A percentile compares a stretch with the other conserved stretches of the same genome.
Evolutionary conservation across 1,140 invertebrate species (phyloP).

Genomic region (Octopus bimaculoides): DNA sequence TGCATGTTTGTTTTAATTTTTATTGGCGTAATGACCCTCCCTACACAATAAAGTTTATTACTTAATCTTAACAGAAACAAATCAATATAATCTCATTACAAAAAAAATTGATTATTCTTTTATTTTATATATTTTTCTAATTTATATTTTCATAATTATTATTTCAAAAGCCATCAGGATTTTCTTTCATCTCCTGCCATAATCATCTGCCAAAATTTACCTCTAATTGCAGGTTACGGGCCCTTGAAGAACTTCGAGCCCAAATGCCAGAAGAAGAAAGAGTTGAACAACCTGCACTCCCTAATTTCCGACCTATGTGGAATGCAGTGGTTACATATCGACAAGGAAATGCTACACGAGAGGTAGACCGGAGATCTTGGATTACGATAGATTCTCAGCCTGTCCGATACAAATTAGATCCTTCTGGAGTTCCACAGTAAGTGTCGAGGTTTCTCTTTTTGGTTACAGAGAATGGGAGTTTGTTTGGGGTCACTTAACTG

Average conservation of each 20-base stretch:
- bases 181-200: too few species aligned
- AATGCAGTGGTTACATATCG: constrained; percentile 31
- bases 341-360: constrained; percentile 25
- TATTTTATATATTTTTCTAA: too few species aligned
- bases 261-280: constrained; percentile 29
- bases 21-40: too few species aligned
- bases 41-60: too few species aligned
- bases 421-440: constrained; percentile 40
- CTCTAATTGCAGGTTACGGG: constrained; percentile 26
- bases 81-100: too few species aligned
- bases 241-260: constrained; percentile 24
- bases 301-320: constrained; percentile 34
- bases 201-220: too few species aligned
- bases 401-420: constrained; percentile 41
- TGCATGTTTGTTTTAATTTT: too few species aligned
- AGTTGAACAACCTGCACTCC: constrained; percentile 28
- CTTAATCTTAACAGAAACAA: too few species aligned
- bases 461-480: too few species aligned
- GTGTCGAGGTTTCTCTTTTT: neutral
- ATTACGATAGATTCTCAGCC: constrained; percentile 39
- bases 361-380: constrained; percentile 44
- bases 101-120: too few species aligned
- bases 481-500: too few species aligned
- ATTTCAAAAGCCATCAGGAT: too few species aligned
- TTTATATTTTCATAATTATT: neutral